Percentiles rank a stretch among this genome's conserved stretches.
These are phyloP conservation scores for Meandrusa payeni DNA, from an alignment of 2,888 invertebrate species.

Conservation along the genomic window DNA sequence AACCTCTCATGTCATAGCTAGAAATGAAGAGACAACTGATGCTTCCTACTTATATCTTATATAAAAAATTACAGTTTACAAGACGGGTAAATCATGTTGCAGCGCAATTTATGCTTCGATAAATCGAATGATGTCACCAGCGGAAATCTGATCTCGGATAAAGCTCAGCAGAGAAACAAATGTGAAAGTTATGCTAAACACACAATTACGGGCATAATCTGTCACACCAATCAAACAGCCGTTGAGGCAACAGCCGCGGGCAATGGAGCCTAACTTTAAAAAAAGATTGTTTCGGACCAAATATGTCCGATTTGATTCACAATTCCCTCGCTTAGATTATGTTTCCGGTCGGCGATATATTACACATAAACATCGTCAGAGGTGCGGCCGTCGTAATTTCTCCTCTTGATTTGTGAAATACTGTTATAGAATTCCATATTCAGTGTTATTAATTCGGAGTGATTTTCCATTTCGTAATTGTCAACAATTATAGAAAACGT, in stretches of 20 bases:
- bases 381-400: constrained; percentile 20
- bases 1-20: too few species aligned
- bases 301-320: constrained; percentile 20
- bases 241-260: constrained; percentile 1
- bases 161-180: not conserved
- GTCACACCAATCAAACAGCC: constrained; percentile 2
- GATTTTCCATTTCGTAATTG: constrained; percentile 7
- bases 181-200: constrained; percentile 15
- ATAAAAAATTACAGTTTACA: too few species aligned
- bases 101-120: too few species aligned
- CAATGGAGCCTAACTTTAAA: constrained; percentile 4
- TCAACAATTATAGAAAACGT: not conserved
- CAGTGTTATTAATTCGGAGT: not conserved
- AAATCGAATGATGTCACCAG: too few species aligned
- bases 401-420: constrained; percentile 20
- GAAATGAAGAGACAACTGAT: too few species aligned
- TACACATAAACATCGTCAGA: constrained; percentile 4
- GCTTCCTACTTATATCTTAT: too few species aligned
- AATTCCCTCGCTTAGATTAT: constrained; percentile 4
- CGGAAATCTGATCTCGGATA: too few species aligned
- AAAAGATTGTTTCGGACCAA: constrained; percentile 17
- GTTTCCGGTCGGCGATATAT: constrained; percentile 22
- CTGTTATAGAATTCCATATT: constrained; percentile 19
- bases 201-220: not conserved
- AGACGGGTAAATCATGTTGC: too few species aligned